Evolutionary conservation across 2,888 invertebrate genomes (phyloP), one percentile per base, ranked within the genome.

Genomic region (Zygogramma bicolorata): DNA sequence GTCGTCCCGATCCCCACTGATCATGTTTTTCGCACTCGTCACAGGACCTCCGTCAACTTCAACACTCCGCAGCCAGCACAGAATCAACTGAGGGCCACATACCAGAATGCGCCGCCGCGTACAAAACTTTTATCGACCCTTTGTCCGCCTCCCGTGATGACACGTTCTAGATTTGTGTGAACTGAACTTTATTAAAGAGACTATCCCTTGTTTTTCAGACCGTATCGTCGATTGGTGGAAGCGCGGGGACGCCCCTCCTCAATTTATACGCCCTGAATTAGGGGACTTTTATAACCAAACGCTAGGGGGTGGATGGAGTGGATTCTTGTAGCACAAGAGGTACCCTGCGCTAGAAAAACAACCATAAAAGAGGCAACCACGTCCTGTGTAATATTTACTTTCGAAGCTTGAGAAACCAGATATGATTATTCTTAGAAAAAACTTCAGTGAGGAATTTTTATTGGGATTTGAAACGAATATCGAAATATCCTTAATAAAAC

Each of bases 131-230:
- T 81, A 82, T 82, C 84, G 83, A 83, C 82, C 80, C 80, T 77
- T 77, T 76, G 73, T 76, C 77, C 83, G 83, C 83, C 83, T 81
- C 81, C 89, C 89, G 88, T 86, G 89, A 89, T 88, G 87, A 89
- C 89, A 88, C 89, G 87, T 84, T 84, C 84, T 85, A 79, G 80
- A 80, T 82, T 79, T 79, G 75, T 74, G 77, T 78, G 78, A 78
- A 80, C 73, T 73, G 85, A 83, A 84, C 82, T 86, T 85, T 84
- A 83, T 85, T 85, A 85, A 85, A 87, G 87, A 85, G 88, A 88
- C 89, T 89, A 88, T 89, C 89, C 89, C 90, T 88, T 88, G 89
- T 88, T 89, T 89, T 89, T 88, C 88, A 85, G 82, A 86, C 86
- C 86, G 86, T 42, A 61, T 53, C 73, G 62, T 69, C 79, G 79